Evolutionary conservation across 2,797 vertebrate genomes (phyloP), one percentile per base, ranked within the genome.

Genomic region (Dicrostonyx torquatus): DNA sequence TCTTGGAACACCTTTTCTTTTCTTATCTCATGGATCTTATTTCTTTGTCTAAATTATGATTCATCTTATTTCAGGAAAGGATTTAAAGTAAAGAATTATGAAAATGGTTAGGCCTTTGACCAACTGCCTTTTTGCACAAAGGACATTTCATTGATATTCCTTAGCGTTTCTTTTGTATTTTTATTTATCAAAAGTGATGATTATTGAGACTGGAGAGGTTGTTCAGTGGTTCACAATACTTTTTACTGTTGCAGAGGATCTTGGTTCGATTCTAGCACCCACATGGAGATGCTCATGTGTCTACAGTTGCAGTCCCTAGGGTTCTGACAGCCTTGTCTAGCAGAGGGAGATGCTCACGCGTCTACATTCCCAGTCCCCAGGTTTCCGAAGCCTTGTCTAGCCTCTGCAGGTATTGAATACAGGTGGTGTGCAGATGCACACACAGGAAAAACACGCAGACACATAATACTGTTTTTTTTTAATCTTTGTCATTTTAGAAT

Each of bases 1-100:
- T 40, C 66, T 20, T 11, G 1, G 40, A 55, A 20, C 5, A 29
- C 13, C 9, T 40, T 85, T 53, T 70, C n/a, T 12, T 53, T 53
- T 18, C 9, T 15, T 18, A 2, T 29, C n/a, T 55, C 13, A 31
- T 18, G 24, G 15, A 37, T 29, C 55, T 45, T 84, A 66, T 48
- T 94, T 77, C 12, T 64, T 45, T 62, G 34, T 72, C 29, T 78
- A 90, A 78, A 60, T 88, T 87, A 64, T n/a, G 85, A 45, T 31
- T 43, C 29, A 60, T 64, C 43, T 70, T 83, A 31, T 85, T 96
- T 72, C 22, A 83, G 77, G n/a, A 93, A 86, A 93, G 7, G 45
- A 66, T 68, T 77, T 73, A 43, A n/a, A 58, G 89, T 18, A 86
- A 78, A 43, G 66, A 7, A 75, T 43, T 70, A 92, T 40, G 26